Base-by-base conservation (phyloP, 92 coral and sea anemone species). In the Muricea muricata region DNA sequence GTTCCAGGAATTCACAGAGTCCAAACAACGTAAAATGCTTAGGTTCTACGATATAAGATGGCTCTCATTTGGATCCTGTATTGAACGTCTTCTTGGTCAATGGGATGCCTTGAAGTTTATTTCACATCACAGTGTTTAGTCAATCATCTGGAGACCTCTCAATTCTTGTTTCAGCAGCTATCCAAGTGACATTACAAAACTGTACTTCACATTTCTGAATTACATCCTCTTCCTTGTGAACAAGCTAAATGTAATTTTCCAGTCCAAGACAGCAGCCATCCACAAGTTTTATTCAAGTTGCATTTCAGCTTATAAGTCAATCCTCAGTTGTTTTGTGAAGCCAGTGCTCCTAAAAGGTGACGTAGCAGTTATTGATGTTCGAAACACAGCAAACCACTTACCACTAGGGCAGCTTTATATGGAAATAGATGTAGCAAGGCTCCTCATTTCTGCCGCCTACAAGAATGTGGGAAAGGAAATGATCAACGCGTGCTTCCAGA, bases 61-160 rank as follows among this genome's bases (percentile, higher is more conserved):
- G n/a, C n/a, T n/a, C n/a, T n/a, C n/a, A n/a, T n/a, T n/a, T n/a
- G n/a, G n/a, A 6, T 47, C 81, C 1, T 75, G 81, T 30, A 66
- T 75, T 75, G 65, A 75, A 66, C 65, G 81, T 1, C 1, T 75
- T 31, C 81, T 75, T 11, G 1, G 4, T 75, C 81, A 75, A 21
- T 75, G 81, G 81, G 42, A 75, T 75, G 81, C 81, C 23, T 75
- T 75, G 66, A 48, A 75, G 81, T 9, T 75, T 75, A 30, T 15
- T 75, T 75, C 39, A 47, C 80, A 8, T 75, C 81, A 4, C 81
- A 75, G 65, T 75, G 28, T 26, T 3, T 26, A 1, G 81, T 75
- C 18, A 66, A 75, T 75, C 66, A 29, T 30, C 30, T 75, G 40
- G 65, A 75, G 29, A 46, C 81, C 39, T 75, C 81, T 32, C 65